Conservation (phyloP, 1,140 invertebrate genomes). For the Bombus breviceps region DNA sequence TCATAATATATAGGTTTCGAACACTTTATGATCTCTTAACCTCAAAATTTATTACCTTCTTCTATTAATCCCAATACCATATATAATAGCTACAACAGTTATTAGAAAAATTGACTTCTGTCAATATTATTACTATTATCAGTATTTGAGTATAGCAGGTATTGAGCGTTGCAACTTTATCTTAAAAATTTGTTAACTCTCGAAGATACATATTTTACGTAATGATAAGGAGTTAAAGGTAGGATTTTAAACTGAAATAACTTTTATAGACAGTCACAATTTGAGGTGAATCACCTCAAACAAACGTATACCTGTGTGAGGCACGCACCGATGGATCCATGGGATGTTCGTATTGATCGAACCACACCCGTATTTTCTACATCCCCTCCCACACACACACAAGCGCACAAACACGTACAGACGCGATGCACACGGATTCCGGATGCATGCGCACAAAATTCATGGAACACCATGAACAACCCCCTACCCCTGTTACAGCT, state of each 20-base stretch:
- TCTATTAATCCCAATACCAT: too few species aligned
- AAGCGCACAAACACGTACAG: slow-evolving; percentile 26
- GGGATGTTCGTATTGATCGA: slow-evolving; percentile 80
- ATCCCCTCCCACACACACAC: slow-evolving; percentile 51
- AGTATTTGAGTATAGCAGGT: too few species aligned
- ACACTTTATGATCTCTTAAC: too few species aligned
- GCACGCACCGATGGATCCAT: slow-evolving; percentile 76
- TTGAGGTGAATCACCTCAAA: slow-evolving; percentile 49
- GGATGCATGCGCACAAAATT: slow-evolving; percentile 66
- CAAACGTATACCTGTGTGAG: slow-evolving; percentile 31
- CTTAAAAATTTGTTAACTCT: too few species aligned
- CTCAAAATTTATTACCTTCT: not conserved
- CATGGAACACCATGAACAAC: slow-evolving; percentile 40
- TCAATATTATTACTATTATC: too few species aligned
- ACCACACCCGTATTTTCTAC: slow-evolving; percentile 78
- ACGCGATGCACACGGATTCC: slow-evolving; percentile 48
- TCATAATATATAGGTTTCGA: not conserved
- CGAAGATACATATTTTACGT: too few species aligned
- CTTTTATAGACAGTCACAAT: slow-evolving; percentile 24
- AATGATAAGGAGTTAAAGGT: not conserved
- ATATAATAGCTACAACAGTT: too few species aligned
- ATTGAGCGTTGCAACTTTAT: too few species aligned
- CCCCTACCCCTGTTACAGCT: slow-evolving; percentile 10
- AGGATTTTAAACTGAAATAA: not conserved
- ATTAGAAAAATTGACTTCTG: too few species aligned